Conservation (phyloP, 1,140 invertebrate species). For the Procambarus virginalis region DNA sequence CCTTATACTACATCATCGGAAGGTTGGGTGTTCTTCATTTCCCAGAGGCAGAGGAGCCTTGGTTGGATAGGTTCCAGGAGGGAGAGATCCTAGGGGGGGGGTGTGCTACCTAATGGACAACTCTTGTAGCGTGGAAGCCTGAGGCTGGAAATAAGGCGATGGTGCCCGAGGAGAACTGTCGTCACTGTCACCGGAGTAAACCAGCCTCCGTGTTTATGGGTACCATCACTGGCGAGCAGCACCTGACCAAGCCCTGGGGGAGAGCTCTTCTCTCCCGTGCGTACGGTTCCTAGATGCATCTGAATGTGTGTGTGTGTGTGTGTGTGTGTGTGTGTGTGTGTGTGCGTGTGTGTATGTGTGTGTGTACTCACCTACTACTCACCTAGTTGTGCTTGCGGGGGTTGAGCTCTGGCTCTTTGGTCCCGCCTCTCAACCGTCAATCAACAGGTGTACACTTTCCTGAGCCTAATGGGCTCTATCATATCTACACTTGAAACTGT, state of each 20-base stretch:
- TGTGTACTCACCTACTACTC: too few species aligned
- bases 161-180: conserved; percentile 58
- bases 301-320: too few species aligned
- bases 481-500: too few species aligned
- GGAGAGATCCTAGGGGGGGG: conserved; percentile 41
- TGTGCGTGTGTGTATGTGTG: too few species aligned
- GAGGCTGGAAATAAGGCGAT: conserved; percentile 24
- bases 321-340: too few species aligned
- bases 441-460: too few species aligned
- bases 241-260: neutral
- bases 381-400: too few species aligned
- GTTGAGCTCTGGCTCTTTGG: too few species aligned
- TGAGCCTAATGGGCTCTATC: too few species aligned
- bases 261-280: neutral
- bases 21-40: neutral
- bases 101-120: conserved; percentile 61
- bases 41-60: neutral
- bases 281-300: too few species aligned
- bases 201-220: conserved; percentile 55
- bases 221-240: conserved; percentile 25
- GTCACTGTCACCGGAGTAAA: conserved; percentile 57
- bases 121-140: conserved; percentile 55
- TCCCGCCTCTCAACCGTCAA: too few species aligned
- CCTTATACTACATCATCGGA: neutral
- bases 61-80: conserved; percentile 59